Base-by-base conservation (phyloP, 2,888 invertebrate genomes). In the Thera obeliscata region DNA sequence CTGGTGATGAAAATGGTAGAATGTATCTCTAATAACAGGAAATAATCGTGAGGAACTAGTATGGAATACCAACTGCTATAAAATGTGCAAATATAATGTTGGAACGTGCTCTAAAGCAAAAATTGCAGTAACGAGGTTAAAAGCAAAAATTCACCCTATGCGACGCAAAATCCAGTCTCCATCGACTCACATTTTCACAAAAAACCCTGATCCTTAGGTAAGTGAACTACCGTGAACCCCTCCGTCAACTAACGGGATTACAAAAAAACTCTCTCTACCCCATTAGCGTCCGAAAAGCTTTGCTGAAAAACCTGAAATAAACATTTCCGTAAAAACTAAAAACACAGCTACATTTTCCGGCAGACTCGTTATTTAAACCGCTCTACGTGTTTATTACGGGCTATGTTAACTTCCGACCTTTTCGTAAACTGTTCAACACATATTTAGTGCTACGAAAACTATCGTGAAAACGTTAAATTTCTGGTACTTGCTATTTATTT, bases 211-310 rank as follows among this genome's bases (percentile, higher is more conserved):
- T 12, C 12, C 43, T 7, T 56, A 36, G 46, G 46, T 48, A 61
- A 61, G 52, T 41, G 22, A 60, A 46, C 36, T 22, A 43, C 56
- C 41, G 43, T 36, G 36, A n/a, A 11, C 43, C 9, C 12, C 43
- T 56, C 48, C 55, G 55, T 59, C 46, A 56, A 52, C 66, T 56
- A 65, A 61, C 56, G 33, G 56, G 66, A 41, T 55, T 36, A 38
- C 56, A 61, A 66, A 61, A 59, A 43, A 35, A 36, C 9, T 33
- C 48, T 36, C 50, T 22, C 55, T 52, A 56, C 66, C 36, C 57
- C 61, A 66, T 66, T 66, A 66, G 58, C 61, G 57, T 9, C 36
- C n/a, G 52, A 61, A 55, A 38, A 58, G 38, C 56, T 57, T 41
- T 50, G 65, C 49, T 50, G 56, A 61, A 61, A 46, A 60, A 54